Base-by-base conservation (phyloP, 2,888 invertebrate genomes). In the Harpagoxenus sublaevis region DNA sequence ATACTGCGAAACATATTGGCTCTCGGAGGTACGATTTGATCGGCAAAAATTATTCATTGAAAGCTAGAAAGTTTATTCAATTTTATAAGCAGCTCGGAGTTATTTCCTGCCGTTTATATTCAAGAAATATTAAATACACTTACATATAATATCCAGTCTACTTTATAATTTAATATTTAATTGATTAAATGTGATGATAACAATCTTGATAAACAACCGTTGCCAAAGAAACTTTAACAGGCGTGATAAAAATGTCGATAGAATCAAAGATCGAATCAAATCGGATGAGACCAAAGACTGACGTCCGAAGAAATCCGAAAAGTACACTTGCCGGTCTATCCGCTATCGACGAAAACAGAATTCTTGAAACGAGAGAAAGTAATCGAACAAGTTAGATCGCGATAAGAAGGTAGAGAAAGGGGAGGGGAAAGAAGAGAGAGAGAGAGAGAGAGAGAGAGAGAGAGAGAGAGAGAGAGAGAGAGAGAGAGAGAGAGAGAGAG, bases 281-380 rank as follows among this genome's bases (percentile, higher is more conserved):
- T 60, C 28, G 74, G 12, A 62, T 45, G 60, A 48, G 42, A 39
- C 5, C 51, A 42, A 55, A 57, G 39, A 48, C 18, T 31, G 60
- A 60, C 18, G 60, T n/a, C 60, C 31, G 45, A 74, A 31, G 45
- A 74, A 74, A 60, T 74, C n/a, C 60, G 45, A 74, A 45, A 74
- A 45, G 74, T 48, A 42, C 28, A 31, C 42, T 62, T 45, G n/a
- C 12, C n/a, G 23, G 12, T 74, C 60, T 60, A 45, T 60, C 12
- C 42, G 23, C 9, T 23, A 55, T 55, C 18, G 71, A 53, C 60
- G 39, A 12, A 74, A 31, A 31, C 31, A 31, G 45, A 74, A 74
- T 60, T 45, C 60, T 74, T 45, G 74, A 48, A 42, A 42, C 42
- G 60, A 45, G 57, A 42, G 57, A 74, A 73, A 45, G 42, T 74